Evolutionary conservation across 2,797 vertebrate species (phyloP), one percentile per base, ranked within the genome.

Genomic region (Trematomus bernacchii): DNA sequence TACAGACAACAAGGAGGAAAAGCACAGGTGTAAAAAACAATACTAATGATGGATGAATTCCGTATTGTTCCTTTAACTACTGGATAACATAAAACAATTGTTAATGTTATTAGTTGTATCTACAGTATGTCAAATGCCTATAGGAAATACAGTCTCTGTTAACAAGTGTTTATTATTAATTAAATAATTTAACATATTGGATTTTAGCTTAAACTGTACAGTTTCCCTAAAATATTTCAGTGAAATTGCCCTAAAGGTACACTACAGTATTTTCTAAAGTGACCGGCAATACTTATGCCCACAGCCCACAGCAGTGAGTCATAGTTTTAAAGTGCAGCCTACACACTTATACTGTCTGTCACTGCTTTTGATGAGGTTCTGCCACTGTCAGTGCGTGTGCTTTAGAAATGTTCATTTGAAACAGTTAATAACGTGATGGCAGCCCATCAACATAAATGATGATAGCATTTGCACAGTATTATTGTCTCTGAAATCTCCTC

Each of bases 241-340:
- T 66, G 6, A 60, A 2, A 15, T 16, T 40, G 60, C 10, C 59
- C 44, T 44, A 15, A 27, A 73, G 23, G n/a, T 37, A n/a, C 19
- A 50, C 33, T 44, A 2, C 66, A 68, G 27, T 12, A 47, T n/a
- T 60, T 66, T 71, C 19, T 19, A 57, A 61, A 71, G 61, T 55
- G 14, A 37, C 19, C 61, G 40, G 0, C 59, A 37, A 48, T 66
- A 64, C 66, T 48, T 30, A 40, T 53, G 30, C 62, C 53, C 54
- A 72, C 63, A 15, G 40, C 61, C 71, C 43, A 77, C 71, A 76
- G 66, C 51, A 53, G 59, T 92, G 84, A 84, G 60, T 87, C 86
- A 91, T 67, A 66, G 54, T 33, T 79, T 57, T 76, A 15, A 87
- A 79, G 65, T 69, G 5, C 71, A 77, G 64, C 83, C 84, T 76